phyloP scores from a whole-genome alignment of 2,113 vertebrate species.

The Malurus cyaneus region DNA sequence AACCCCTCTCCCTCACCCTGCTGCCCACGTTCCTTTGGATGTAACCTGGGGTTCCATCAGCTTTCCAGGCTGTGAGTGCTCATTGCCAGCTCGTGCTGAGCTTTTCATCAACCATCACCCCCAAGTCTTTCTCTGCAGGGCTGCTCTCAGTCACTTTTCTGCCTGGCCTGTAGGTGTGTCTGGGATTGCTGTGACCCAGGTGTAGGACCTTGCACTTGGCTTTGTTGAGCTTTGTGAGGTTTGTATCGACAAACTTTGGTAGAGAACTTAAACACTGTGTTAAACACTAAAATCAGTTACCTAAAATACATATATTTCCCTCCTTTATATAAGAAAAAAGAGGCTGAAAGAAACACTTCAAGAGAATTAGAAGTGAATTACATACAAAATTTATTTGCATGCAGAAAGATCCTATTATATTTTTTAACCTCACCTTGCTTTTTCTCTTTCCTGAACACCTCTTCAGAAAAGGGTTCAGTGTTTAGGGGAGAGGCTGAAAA shows the following conservation, averaged over 20 bases:
- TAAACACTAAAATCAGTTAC: conserved; percentile 34
- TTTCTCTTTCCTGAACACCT: neutral
- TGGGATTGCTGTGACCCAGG: neutral
- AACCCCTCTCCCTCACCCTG: neutral
- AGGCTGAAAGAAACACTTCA: neutral
- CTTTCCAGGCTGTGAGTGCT: neutral
- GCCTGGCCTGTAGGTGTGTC: rapidly evolving
- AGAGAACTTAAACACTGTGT: neutral
- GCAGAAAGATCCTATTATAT: neutral
- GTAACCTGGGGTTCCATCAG: rapidly evolving
- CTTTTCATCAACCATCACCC: neutral
- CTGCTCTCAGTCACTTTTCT: neutral
- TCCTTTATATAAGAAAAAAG: neutral
- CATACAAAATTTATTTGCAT: conserved; percentile 2
- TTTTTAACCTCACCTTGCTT: neutral
- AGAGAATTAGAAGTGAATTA: neutral
- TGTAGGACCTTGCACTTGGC: neutral
- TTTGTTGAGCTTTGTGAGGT: neutral
- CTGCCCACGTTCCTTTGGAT: neutral
- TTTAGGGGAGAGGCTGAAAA: conserved; percentile 25
- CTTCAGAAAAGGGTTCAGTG: neutral
- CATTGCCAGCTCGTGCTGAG: neutral
- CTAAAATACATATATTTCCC: neutral
- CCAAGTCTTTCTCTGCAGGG: neutral
- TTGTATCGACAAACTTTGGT: neutral